Conservation (phyloP, 2,888 invertebrate species). For the Drosophila koepferae region DNA sequence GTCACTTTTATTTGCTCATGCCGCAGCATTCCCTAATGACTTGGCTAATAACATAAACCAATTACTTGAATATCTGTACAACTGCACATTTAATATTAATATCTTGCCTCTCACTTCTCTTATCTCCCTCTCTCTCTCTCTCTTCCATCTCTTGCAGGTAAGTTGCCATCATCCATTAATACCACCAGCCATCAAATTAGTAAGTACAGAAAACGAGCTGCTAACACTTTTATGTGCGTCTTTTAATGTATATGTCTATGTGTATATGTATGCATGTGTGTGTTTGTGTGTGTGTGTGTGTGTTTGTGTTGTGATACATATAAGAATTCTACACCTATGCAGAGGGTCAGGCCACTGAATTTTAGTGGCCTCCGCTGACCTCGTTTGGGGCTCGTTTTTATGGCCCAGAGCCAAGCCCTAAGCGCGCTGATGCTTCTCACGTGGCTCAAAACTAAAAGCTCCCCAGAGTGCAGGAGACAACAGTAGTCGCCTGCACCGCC, state of each 20-base stretch:
- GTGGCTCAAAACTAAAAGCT: slow-evolving; percentile 80
- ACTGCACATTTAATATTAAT: slow-evolving; percentile 55
- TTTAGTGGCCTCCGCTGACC: slow-evolving; percentile 76
- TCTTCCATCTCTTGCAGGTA: slow-evolving; percentile 66
- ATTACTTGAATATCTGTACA: slow-evolving; percentile 50
- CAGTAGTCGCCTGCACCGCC: slow-evolving; percentile 19
- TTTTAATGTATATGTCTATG: slow-evolving; percentile 58
- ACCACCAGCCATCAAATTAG: slow-evolving; percentile 78
- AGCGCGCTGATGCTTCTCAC: slow-evolving; percentile 76
- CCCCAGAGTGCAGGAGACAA: slow-evolving; percentile 69
- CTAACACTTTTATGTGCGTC: slow-evolving; percentile 76
- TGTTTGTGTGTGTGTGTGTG: background rate
- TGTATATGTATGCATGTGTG: background rate
- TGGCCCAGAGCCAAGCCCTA: slow-evolving; percentile 62
- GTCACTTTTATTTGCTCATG: slow-evolving; percentile 7
- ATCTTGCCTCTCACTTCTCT: slow-evolving; percentile 10
- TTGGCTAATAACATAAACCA: slow-evolving; percentile 53
- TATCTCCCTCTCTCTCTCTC: slow-evolving; percentile 11
- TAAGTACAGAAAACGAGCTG: slow-evolving; percentile 79
- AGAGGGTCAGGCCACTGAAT: slow-evolving; percentile 53
- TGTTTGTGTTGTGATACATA: background rate
- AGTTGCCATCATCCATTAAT: slow-evolving; percentile 76
- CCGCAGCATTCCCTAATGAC: slow-evolving; percentile 32
- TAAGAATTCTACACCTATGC: slow-evolving; percentile 21
- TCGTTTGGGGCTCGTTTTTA: slow-evolving; percentile 78